Percentiles rank a stretch among this genome's conserved stretches.
These are phyloP conservation scores for Pteronotus mesoamericanus DNA, from an alignment of 2,797 vertebrate genomes.

Conservation along the genomic window DNA sequence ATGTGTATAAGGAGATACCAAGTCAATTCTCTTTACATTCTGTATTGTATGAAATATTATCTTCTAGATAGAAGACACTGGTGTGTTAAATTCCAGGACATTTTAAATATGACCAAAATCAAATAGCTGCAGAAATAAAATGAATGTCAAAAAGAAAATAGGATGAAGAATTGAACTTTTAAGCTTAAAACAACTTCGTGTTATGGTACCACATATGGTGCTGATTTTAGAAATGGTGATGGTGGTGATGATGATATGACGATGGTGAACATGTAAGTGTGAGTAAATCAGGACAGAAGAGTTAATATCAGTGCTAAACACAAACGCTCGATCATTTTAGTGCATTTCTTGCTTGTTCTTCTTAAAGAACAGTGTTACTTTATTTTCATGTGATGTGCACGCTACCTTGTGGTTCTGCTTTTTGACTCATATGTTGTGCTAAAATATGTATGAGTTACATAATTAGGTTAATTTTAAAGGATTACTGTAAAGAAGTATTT, in stretches of 20 bases:
- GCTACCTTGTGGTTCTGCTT: neutral
- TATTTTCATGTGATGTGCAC: neutral
- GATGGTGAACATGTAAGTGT: neutral
- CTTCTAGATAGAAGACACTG: neutral
- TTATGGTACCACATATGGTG: neutral
- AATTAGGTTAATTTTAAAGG: conserved; percentile 15
- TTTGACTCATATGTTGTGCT: neutral
- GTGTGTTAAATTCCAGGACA: conserved; percentile 1
- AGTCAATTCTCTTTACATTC: neutral
- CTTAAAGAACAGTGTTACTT: neutral
- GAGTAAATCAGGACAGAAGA: neutral
- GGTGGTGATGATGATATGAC: neutral
- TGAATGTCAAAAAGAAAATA: neutral
- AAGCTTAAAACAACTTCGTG: neutral
- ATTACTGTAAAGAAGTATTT: neutral
- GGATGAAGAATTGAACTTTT: neutral
- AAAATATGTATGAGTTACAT: neutral
- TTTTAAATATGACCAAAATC: neutral
- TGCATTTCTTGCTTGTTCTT: neutral
- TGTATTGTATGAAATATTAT: neutral
- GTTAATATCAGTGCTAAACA: neutral
- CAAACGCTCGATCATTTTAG: neutral
- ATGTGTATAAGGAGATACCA: neutral
- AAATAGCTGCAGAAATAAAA: conserved; percentile 11
- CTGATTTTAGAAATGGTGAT: neutral